A percentile compares a stretch with the other conserved stretches of the same genome.
Evolutionary conservation across 2,888 invertebrate species (phyloP).

Genomic region (Drosophila merina): DNA sequence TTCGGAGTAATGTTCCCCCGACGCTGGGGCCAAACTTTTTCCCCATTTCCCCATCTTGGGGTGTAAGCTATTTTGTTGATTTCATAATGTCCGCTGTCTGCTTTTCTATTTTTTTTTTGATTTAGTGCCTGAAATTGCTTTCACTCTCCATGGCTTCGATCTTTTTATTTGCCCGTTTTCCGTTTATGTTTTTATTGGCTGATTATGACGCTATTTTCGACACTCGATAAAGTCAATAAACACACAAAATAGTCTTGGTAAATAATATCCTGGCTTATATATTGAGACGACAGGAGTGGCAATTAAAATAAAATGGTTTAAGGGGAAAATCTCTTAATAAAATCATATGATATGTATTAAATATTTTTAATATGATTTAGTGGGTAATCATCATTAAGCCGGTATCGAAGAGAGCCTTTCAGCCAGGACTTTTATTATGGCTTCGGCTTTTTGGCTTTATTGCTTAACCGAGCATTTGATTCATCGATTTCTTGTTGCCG

Average conservation of each 20-base stretch:
- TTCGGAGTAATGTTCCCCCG: slow-evolving; percentile 14
- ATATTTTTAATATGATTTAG: background rate
- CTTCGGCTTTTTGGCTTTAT: slow-evolving; percentile 16
- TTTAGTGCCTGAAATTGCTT: slow-evolving; percentile 28
- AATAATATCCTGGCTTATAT: background rate
- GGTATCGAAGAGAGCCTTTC: background rate
- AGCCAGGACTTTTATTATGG: slow-evolving; percentile 25
- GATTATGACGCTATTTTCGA: slow-evolving; percentile 66
- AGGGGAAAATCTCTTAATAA: background rate
- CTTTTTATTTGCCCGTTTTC: slow-evolving; percentile 20
- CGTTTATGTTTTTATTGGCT: slow-evolving; percentile 42
- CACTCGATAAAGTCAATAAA: slow-evolving; percentile 70
- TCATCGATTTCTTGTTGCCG: slow-evolving; percentile 15
- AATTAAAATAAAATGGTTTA: slow-evolving; percentile 2
- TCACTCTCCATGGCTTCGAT: background rate
- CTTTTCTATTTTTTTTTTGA: slow-evolving; percentile 33
- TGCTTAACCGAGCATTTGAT: slow-evolving; percentile 41
- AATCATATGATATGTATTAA: background rate
- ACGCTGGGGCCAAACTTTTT: slow-evolving; percentile 20
- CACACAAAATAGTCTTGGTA: slow-evolving; percentile 13
- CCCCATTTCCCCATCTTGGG: slow-evolving; percentile 1
- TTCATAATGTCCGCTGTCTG: slow-evolving; percentile 65
- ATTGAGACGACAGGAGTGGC: background rate
- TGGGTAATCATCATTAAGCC: slow-evolving; percentile 4
- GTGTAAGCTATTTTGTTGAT: slow-evolving; percentile 41